Percentiles rank a stretch among this genome's conserved stretches.
phyloP scores from a whole-genome alignment of 2,113 vertebrate genomes.

The Callithrix jacchus region DNA sequence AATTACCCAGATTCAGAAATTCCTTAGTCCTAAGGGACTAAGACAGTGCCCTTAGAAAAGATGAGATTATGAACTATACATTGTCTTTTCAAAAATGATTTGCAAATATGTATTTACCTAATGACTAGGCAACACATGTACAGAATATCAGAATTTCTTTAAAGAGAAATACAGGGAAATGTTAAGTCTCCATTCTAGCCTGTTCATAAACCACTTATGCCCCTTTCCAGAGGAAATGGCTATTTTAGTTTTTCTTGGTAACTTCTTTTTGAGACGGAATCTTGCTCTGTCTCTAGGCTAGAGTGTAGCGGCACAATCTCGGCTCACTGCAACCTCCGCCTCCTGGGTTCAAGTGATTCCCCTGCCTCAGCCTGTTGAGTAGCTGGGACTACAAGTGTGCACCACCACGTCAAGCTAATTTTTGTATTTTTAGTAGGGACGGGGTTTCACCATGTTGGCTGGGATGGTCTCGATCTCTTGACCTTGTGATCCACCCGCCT shows the following conservation, averaged over 20 bases:
- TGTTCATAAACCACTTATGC: not conserved
- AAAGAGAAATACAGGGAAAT: not conserved
- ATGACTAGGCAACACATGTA: not conserved
- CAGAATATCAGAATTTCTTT: not conserved
- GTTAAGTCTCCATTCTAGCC: not conserved
- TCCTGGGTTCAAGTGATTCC: too few relatives aligned
- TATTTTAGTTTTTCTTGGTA: constrained; percentile 14
- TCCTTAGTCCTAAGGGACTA: not conserved
- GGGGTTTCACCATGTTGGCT: too few relatives aligned
- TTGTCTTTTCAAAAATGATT: not conserved
- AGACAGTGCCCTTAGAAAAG: not conserved
- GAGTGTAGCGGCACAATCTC: too few relatives aligned
- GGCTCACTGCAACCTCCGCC: too few relatives aligned
- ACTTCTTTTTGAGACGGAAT: not conserved
- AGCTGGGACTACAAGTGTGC: too few relatives aligned
- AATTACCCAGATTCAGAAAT: not conserved
- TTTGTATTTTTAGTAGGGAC: too few relatives aligned
- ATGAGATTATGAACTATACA: not conserved
- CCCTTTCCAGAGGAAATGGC: not conserved
- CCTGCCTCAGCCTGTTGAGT: too few relatives aligned
- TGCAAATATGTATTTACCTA: not conserved
- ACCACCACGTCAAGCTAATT: too few relatives aligned
- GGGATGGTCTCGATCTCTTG: too few relatives aligned
- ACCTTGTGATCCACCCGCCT: too few relatives aligned
- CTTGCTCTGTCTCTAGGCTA: too few relatives aligned